Evolutionary conservation across 2,888 invertebrate species (phyloP).

Genomic region (Osmoderma eremita): DNA sequence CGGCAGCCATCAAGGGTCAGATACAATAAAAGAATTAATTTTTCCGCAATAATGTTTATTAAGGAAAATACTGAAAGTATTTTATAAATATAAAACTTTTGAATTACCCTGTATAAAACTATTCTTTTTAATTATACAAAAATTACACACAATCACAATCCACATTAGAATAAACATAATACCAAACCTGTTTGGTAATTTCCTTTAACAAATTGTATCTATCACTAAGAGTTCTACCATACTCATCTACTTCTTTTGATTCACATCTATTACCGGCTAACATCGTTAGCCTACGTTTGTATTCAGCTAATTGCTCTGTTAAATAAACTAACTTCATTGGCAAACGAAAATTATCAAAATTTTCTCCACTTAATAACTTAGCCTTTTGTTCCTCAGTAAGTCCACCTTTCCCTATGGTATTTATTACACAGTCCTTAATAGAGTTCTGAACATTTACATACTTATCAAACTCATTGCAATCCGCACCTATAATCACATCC

Average conservation of each 20-base stretch:
- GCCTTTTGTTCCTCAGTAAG: slow-evolving; percentile 54
- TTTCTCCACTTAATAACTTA: slow-evolving; percentile 55
- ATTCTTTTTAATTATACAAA: no score
- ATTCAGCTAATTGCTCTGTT: slow-evolving; percentile 52
- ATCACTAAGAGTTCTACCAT: slow-evolving; percentile 54
- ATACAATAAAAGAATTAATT: no score
- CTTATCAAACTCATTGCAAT: slow-evolving; percentile 51
- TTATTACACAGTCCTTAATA: slow-evolving; percentile 54
- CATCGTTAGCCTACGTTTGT: slow-evolving; percentile 52
- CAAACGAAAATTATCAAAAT: slow-evolving; percentile 58
- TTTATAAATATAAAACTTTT: not conserved
- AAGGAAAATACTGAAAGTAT: no score
- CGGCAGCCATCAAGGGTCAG: no score
- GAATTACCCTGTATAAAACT: not conserved
- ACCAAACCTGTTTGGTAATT: slow-evolving; percentile 52
- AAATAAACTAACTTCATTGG: slow-evolving; percentile 57
- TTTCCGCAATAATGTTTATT: no score
- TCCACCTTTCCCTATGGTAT: slow-evolving; percentile 45
- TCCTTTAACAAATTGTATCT: slow-evolving; percentile 56
- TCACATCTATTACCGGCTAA: slow-evolving; percentile 48
- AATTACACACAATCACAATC: slow-evolving; percentile 1
- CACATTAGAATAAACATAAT: slow-evolving; percentile 40
- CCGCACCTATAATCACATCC: slow-evolving; percentile 40
- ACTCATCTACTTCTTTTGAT: slow-evolving; percentile 51
- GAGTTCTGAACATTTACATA: slow-evolving; percentile 58